Evolutionary conservation across 2,888 invertebrate genomes (phyloP), one percentile per base, ranked within the genome.

Genomic region (Drosophila mercatorum): DNA sequence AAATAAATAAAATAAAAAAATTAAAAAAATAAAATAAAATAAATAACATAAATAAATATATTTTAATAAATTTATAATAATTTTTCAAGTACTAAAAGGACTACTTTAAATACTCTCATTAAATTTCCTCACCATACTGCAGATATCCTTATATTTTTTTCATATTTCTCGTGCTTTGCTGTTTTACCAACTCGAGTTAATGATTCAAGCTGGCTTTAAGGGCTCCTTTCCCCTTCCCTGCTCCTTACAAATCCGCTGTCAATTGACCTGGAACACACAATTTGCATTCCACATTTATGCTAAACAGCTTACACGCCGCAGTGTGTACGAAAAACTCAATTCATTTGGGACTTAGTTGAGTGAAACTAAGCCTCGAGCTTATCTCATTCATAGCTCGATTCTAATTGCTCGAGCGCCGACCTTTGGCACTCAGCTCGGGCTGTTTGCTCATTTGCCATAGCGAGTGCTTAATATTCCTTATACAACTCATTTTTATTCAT

Each of bases 401-500:
- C 43, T 68, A 60, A 76, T 62, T 55, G 67, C 38, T 44, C 47
- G 34, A 46, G 46, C 74, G 51, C 46, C 46, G 64, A 67, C 47
- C 51, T 69, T 68, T 56, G 53, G 65, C 55, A 64, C 72, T 67
- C 55, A 44, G 53, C 68, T 26, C 12, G 58, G 52, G 53, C 31
- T 57, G 63, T 60, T 65, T 65, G 68, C 63, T 71, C 72, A 72
- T 72, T 81, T 75, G 58, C 66, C 31, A 41, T 56, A 68, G 71
- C 66, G 72, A 81, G 69, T 73, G 83, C 84, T 88, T 83, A 75
- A 80, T 78, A 84, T 75, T 68, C 60, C 66, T 55, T 58, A 66
- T 44, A 53, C 70, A 80, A 77, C 66, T 83, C 79, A 88, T 88
- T 86, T 88, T 89, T 89, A 86, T 89, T 88, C 79, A 88, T 89